Evolutionary conservation across 2,888 invertebrate genomes (phyloP).

Genomic region (Leucania comma): DNA sequence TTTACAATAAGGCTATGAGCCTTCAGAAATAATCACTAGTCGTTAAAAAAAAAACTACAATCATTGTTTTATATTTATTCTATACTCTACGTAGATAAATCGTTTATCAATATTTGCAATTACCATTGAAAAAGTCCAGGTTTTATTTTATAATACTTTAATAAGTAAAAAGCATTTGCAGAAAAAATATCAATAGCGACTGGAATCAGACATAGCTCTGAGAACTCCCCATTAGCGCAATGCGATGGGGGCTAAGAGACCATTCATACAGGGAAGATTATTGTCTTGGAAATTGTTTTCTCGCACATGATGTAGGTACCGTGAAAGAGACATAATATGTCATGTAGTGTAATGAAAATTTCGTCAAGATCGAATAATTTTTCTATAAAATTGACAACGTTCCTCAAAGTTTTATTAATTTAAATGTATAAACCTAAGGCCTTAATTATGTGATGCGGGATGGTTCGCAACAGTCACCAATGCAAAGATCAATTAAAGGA

Average conservation of each 20-base stretch:
- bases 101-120: background rate
- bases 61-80: background rate
- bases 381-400: background rate
- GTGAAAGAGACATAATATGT: background rate
- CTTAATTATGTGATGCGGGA: too few relatives aligned
- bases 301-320: constrained; percentile 2
- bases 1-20: background rate
- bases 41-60: background rate
- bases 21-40: background rate
- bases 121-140: background rate
- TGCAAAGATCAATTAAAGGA: too few relatives aligned
- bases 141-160: constrained; percentile 23
- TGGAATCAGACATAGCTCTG: constrained; percentile 74
- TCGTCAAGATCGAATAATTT: background rate
- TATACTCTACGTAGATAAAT: background rate
- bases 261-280: constrained; percentile 66
- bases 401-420: background rate
- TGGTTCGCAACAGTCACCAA: too few relatives aligned
- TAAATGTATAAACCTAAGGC: background rate
- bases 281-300: constrained; percentile 16
- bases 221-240: constrained; percentile 73
- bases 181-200: constrained; percentile 72
- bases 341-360: background rate
- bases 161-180: constrained; percentile 37
- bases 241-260: constrained; percentile 69